A percentile compares a stretch with the other conserved stretches of the same genome.
phyloP scores from a whole-genome alignment of 1,140 invertebrate species.

The Sesamia nonagrioides region DNA sequence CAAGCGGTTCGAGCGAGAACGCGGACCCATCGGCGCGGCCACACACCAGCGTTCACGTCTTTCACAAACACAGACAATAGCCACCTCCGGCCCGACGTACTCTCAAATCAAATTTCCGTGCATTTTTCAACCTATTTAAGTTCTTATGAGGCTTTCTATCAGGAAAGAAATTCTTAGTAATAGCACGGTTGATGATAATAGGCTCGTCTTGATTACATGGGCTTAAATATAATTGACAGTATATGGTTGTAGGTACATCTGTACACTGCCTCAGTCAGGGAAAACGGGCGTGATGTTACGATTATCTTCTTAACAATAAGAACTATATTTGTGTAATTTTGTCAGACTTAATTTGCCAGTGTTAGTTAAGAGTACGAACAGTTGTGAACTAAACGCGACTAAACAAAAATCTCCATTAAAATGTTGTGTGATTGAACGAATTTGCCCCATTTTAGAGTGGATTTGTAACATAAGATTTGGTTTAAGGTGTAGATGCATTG shows the following conservation, averaged over 20 bases:
- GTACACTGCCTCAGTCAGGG: too few relatives aligned
- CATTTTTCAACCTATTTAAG: background rate
- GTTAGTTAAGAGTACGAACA: background rate
- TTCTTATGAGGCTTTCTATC: too few relatives aligned
- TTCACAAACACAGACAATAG: constrained; percentile 57
- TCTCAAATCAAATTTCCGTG: background rate
- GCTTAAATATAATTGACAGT: too few relatives aligned
- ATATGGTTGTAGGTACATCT: too few relatives aligned
- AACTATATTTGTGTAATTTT: background rate
- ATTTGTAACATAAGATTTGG: constrained; percentile 6
- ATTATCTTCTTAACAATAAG: background rate
- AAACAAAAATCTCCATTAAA: background rate
- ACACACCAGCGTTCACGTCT: constrained; percentile 68
- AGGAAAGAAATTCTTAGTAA: too few relatives aligned
- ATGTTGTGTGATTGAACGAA: constrained; percentile 18
- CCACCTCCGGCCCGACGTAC: background rate
- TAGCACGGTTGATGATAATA: too few relatives aligned
- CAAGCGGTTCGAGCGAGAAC: constrained; percentile 64
- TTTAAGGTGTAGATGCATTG: constrained; percentile 31
- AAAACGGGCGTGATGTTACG: too few relatives aligned
- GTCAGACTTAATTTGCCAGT: background rate
- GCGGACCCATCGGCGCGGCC: constrained; percentile 71
- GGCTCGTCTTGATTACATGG: too few relatives aligned
- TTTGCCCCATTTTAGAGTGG: constrained; percentile 33
- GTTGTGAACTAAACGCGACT: background rate